Base-by-base conservation (phyloP, 2,888 invertebrate genomes). In the Resseliella maxima region DNA sequence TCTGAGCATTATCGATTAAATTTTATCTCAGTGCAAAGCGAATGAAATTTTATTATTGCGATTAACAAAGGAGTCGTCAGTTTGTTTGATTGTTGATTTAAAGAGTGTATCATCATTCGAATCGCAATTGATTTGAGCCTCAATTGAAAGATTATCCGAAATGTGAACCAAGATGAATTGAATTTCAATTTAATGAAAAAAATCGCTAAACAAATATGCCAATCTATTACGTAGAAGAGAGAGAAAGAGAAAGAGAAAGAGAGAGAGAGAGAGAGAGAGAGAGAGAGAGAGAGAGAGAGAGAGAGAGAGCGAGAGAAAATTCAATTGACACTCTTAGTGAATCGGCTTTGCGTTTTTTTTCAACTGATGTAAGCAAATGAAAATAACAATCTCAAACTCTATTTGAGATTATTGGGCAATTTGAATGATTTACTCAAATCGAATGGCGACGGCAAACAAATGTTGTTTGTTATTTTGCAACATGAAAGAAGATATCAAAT, bases 101-200 rank as follows among this genome's bases (percentile, higher is more conserved):
- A 72, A 21, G 24, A 59, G 5, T 24, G 31, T 12, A 10, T 31
- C 31, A 15, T 35, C 5, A 27, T 31, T 72, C 3, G 21, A 12
- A 31, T 72, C 31, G 72, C 31, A 27, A 72, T 72, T 35, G 35
- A 72, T 72, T 27, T 72, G 15, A 72, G 31, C 31, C 6, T 72
- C 72, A 72, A 72, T 72, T 15, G 31, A 72, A 31, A 72, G 72
- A 72, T 31, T 72, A 31, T 31, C 15, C 31, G 0, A 15, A n/a
- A 72, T 72, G 31, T 0, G 72, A 31, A n/a, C n/a, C n/a, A n/a
- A 6, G 15, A 31, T 3, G 15, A 8, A 15, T 72, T 35, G 72
- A 72, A 31, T 72, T 72, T 72, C 72, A 31, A 35, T 72, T 72
- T 72, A 35, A 24, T 59, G 5, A 59, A 59, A 59, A 59, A 59